Base-by-base conservation (phyloP, 2,113 vertebrate genomes). In the Carettochelys insculpta region DNA sequence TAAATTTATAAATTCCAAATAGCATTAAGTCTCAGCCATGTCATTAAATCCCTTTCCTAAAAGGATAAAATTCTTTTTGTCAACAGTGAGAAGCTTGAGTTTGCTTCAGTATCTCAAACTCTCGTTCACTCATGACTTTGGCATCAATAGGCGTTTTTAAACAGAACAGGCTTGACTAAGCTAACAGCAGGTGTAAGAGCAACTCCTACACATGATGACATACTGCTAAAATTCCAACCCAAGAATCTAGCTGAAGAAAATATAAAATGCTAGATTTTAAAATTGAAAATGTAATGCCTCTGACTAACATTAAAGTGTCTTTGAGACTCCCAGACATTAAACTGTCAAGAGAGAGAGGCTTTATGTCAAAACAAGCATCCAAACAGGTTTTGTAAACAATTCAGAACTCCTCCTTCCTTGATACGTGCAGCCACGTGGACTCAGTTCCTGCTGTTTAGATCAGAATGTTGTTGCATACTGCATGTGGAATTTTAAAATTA, bases 401-500 rank as follows among this genome's bases (percentile, higher is more conserved):
- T 52, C 45, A 8, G 73, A 13, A 61, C 56, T 0, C 0, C 47
- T 34, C 51, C 34, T 52, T 61, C 79, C 43, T 77, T 13, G 56
- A 4, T 11, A 6, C 0, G 1, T 0, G 0, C 38, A 27, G 31
- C 52, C 0, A 2, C 25, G 38, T 2, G 0, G 47, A 34, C 29
- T 11, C 9, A 13, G 17, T 68, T 24, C 47, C 47, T 51, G 47
- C 47, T 68, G 47, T 48, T 12, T 4, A 50, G 41, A 41, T n/a
- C 17, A 8, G 65, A 24, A 1, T 1, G 0, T 11, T 34, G 61
- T 9, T 4, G 19, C 31, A 34, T 47, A 43, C 2, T 25, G 6
- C 25, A 29, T 50, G 0, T 12, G 45, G 11, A 45, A 29, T 3
- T 87, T 31, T 61, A 3, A 58, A 78, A 51, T 7, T 1, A 3